Evolutionary conservation across 2,797 vertebrate genomes (phyloP), one percentile per base, ranked within the genome.

Genomic region (Pangasius krempfi): DNA sequence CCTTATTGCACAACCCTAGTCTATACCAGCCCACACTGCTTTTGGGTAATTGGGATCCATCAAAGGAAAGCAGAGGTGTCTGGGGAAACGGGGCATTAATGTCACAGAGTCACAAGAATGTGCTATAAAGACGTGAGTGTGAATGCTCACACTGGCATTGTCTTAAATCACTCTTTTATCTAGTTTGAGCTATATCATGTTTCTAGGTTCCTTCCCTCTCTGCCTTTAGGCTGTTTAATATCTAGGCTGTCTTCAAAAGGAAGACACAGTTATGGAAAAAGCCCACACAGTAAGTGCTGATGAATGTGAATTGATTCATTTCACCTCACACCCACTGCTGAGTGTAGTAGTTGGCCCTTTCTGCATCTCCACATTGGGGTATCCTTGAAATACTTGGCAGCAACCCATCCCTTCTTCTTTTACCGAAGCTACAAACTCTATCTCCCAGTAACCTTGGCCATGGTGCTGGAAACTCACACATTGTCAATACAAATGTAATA

Each of bases 341-440:
- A 54, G 72, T 76, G 62, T 81, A 60, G 80, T 86, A 73, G 73
- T 88, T 87, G 60, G 91, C 85, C 83, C 88, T 91, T 86, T 90
- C 82, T 87, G 87, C 86, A 76, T 70, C 86, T 73, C 91, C 50
- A 92, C 86, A 76, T 90, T 91, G 89, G 87, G 87, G 92, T 92
- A 85, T 83, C 89, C 89, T 86, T 92, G 86, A 93, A 91, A 88
- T 80, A 90, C 83, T 91, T 90, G 90, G 87, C 92, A 85, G 60
- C 76, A 37, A 16, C 80, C 89, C 76, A 85, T 86, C 86, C 56
- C n/a, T 52, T n/a, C 20, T 64, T 20, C 9, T 70, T 72, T 88
- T 87, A 84, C 76, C 81, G 40, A 88, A 91, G 87, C 87, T 78
- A 25, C 72, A 83, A 44, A 88, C 80, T 66, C 73, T 62, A 90